Conservation (phyloP, 2,113 vertebrate species). For the Eupsittula cactorum region DNA sequence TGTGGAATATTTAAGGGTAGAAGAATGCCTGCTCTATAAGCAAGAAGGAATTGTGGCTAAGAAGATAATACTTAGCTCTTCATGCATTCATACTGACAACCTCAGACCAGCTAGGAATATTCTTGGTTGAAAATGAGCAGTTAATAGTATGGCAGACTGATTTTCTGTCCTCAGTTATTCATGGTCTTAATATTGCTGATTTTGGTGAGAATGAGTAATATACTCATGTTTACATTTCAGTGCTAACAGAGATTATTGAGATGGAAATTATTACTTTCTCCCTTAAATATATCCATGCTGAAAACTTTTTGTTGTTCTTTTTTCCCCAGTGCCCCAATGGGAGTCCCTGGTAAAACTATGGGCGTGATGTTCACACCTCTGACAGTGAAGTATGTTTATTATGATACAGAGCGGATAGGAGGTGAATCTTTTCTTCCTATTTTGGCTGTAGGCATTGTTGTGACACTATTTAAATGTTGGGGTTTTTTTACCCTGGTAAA, state of each 20-base stretch:
- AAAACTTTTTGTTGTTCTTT: neutral
- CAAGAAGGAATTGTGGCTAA: neutral
- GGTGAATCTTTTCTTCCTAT: slow-evolving; percentile 75
- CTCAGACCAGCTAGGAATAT: neutral
- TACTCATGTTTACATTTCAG: neutral
- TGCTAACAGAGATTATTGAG: neutral
- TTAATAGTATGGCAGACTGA: neutral
- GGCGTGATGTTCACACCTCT: slow-evolving; percentile 98
- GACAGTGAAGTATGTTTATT: slow-evolving; percentile 91
- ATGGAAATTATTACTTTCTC: neutral
- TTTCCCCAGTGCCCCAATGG: slow-evolving; percentile 89
- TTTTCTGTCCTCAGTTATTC: neutral
- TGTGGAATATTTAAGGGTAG: neutral
- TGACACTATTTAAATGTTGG: neutral
- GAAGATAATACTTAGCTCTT: neutral
- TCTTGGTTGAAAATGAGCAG: neutral
- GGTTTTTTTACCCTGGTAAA: neutral
- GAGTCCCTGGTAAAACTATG: slow-evolving; percentile 94
- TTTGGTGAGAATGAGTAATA: neutral
- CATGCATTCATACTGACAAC: neutral
- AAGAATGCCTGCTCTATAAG: neutral
- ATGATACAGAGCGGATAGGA: slow-evolving; percentile 96
- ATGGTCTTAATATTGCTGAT: neutral
- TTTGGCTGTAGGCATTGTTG: neutral
- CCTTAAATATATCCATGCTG: neutral